Base-by-base conservation (phyloP, 53 echinoderm and acorn worm genomes). In the Patiria pectinifera region DNA sequence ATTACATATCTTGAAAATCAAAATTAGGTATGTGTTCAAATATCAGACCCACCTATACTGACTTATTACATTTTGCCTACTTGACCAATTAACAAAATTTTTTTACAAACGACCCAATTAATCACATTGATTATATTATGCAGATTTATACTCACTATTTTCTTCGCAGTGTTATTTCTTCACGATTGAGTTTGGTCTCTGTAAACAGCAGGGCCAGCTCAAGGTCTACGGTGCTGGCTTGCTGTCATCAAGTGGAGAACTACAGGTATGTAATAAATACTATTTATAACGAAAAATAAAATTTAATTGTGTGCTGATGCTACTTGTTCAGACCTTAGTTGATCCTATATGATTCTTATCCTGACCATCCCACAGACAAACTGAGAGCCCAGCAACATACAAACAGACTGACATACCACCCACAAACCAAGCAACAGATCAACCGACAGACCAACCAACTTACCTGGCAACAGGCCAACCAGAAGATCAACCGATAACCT, bases 111-210 rank as follows among this genome's bases (percentile, higher is more conserved):
- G 2, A 49, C 8, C 23, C 6, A 4, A 48, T 45, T 7, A 45
- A 48, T 48, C 15, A 22, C 58, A n/a, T 3, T 83, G 21, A 76
- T 23, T 25, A 76, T 25, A 76, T 15, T 18, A 66, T 66, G 66
- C 14, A 16, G 66, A 66, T 16, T 66, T 66, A 18, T 66, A 16
- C 19, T 66, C 19, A 15, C 4, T 16, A 15, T 66, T 66, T 66
- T 66, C 19, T 16, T 66, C 76, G 6, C 86, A 97, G 97, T 97
- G 95, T 21, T 97, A 97, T 59, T 97, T 95, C 93, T 97, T 97
- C 92, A 95, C 95, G 11, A 94, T 97, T 6, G 97, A 97, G 85
- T 97, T 97, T 22, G 97, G 97, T 13, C 93, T 97, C 15, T 97
- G 97, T 69, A 95, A 94, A 60, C 97, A 97, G 75, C 91, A 93